Evolutionary conservation across 2,888 invertebrate genomes (phyloP).

Genomic region (Limnephilus auricula): DNA sequence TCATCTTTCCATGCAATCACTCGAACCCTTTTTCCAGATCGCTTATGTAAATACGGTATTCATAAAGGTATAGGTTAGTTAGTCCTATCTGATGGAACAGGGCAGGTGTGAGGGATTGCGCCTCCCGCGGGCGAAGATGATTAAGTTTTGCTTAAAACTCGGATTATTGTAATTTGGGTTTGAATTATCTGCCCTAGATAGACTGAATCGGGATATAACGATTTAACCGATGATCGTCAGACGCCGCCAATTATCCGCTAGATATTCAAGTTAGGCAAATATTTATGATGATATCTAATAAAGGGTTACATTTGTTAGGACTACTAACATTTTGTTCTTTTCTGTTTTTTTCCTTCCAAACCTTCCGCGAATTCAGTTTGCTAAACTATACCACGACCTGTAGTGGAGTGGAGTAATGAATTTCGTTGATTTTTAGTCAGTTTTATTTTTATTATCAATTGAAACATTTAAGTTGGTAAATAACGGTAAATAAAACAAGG

Average conservation of each 20-base stretch:
- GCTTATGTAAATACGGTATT: constrained; percentile 59
- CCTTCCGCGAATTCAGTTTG: neutral
- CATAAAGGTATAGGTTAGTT: constrained; percentile 53
- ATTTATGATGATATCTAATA: neutral
- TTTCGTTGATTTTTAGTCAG: too few relatives aligned
- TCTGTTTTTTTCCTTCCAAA: neutral
- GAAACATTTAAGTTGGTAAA: too few relatives aligned
- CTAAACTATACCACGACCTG: too few relatives aligned
- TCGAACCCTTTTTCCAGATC: constrained; percentile 27
- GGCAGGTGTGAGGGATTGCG: constrained; percentile 61
- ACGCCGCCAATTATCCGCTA: neutral
- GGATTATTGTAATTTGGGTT: constrained; percentile 58
- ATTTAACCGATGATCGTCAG: constrained; percentile 29
- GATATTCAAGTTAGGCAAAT: neutral
- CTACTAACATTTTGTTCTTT: neutral
- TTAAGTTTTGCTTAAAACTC: constrained; percentile 55
- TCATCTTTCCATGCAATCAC: constrained; percentile 7
- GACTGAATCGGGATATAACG: constrained; percentile 19
- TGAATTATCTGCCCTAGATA: constrained; percentile 50
- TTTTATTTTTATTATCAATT: too few relatives aligned
- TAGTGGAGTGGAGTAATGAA: too few relatives aligned
- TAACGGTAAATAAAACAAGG: too few relatives aligned
- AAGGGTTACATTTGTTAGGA: neutral
- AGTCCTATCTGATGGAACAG: constrained; percentile 12
- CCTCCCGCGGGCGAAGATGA: constrained; percentile 51